Evolutionary conservation across 1,140 invertebrate genomes (phyloP).

Genomic region (Neuroterus valhalla): DNA sequence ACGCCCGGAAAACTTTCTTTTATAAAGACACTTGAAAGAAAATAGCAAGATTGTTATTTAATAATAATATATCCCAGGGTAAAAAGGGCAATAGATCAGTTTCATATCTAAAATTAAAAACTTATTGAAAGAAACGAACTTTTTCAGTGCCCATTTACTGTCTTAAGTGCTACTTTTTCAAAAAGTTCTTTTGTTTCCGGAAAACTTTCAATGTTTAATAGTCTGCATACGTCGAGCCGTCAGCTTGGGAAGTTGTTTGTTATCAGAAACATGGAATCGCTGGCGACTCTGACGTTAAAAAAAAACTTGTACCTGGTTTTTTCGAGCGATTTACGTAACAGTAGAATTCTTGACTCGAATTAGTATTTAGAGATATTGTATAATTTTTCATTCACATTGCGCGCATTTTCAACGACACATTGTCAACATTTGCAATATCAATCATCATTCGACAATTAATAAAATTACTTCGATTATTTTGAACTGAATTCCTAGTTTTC

Average conservation of each 20-base stretch:
- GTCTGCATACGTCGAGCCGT: not conserved
- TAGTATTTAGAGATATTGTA: conserved; percentile 4
- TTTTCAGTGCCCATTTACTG: not conserved
- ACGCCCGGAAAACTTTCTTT: not conserved
- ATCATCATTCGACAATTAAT: not conserved
- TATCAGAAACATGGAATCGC: not conserved
- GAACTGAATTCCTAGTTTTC: not conserved
- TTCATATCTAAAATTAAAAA: not conserved
- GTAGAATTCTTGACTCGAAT: not conserved
- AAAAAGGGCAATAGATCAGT: not conserved
- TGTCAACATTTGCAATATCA: conserved; percentile 1
- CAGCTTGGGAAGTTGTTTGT: not conserved
- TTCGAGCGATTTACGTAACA: conserved; percentile 4
- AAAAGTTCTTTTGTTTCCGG: not conserved
- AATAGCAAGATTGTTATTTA: conserved; percentile 25
- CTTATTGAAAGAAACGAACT: not conserved
- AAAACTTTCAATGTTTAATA: not conserved
- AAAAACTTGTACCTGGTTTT: conserved; percentile 26
- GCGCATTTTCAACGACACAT: conserved; percentile 7
- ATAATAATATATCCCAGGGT: not conserved
- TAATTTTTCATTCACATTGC: not conserved
- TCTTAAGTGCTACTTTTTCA: not conserved
- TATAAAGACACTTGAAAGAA: conserved; percentile 6
- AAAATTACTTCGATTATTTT: conserved; percentile 16
- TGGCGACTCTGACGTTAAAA: conserved; percentile 3